phyloP scores from a whole-genome alignment of 2,797 vertebrate genomes.

The Toxotes lorentzi region DNA sequence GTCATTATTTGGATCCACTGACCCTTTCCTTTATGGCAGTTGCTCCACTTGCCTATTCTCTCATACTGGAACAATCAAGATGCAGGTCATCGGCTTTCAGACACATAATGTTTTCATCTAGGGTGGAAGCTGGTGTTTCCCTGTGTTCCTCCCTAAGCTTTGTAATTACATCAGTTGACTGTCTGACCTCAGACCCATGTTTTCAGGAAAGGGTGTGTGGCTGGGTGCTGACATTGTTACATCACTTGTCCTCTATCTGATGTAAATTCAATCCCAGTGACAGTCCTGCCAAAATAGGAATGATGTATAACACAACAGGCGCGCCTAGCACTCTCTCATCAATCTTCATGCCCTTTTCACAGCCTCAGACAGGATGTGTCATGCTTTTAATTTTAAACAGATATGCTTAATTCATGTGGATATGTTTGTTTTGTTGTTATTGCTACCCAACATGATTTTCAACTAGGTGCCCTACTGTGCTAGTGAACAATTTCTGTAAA shows the following conservation, averaged over 20 bases:
- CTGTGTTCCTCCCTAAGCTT: constrained; percentile 15
- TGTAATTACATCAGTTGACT: constrained; percentile 51
- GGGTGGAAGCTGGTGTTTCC: constrained; percentile 16
- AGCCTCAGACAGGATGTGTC: constrained; percentile 24
- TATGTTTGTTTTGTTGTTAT: constrained; percentile 19
- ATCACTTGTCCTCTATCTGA: constrained; percentile 59
- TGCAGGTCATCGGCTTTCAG: constrained; percentile 31
- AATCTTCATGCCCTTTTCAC: constrained; percentile 71
- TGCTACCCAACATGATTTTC: not conserved
- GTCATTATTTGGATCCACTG: constrained; percentile 62
- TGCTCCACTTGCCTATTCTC: constrained; percentile 40
- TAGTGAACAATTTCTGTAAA: not conserved
- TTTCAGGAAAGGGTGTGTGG: constrained; percentile 54
- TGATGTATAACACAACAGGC: constrained; percentile 69
- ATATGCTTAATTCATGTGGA: constrained; percentile 24
- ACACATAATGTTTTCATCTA: constrained; percentile 31
- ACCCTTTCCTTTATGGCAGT: constrained; percentile 46
- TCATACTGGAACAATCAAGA: constrained; percentile 24
- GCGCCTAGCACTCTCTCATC: constrained; percentile 61
- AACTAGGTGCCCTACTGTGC: not conserved
- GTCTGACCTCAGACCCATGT: constrained; percentile 54
- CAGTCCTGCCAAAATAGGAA: constrained; percentile 67
- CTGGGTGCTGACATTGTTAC: constrained; percentile 62
- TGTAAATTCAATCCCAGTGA: constrained; percentile 76
- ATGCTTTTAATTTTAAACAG: constrained; percentile 34